These are phyloP conservation scores for Enteromius mattozi DNA, from an alignment of 2,797 vertebrate genomes.

Conservation along the genomic window DNA sequence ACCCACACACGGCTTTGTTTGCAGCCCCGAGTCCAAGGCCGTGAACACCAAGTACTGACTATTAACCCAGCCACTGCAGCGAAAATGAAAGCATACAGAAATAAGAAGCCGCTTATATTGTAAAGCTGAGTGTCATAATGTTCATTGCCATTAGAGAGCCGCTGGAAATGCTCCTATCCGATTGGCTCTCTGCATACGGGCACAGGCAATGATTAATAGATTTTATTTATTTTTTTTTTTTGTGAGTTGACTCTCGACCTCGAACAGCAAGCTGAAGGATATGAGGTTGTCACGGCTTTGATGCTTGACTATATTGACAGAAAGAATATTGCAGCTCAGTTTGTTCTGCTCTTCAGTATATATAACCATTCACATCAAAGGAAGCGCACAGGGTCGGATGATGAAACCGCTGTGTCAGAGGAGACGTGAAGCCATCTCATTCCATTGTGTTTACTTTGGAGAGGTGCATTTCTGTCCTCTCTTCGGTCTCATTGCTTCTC, in stretches of 20 bases:
- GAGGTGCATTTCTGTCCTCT: slow-evolving; percentile 32
- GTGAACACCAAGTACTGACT: slow-evolving; percentile 29
- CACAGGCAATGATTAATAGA: slow-evolving; percentile 28
- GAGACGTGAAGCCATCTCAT: slow-evolving; percentile 30
- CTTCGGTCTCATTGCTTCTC: slow-evolving; percentile 24
- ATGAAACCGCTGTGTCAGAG: slow-evolving; percentile 58
- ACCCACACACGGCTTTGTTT: slow-evolving; percentile 52
- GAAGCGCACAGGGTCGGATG: slow-evolving; percentile 43
- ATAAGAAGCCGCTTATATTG: not conserved
- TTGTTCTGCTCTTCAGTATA: slow-evolving; percentile 52
- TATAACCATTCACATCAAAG: slow-evolving; percentile 59
- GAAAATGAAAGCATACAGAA: slow-evolving; percentile 1
- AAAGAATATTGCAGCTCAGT: slow-evolving; percentile 55
- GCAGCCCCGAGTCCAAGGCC: slow-evolving; percentile 55
- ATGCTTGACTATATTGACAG: slow-evolving; percentile 54
- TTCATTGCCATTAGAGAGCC: slow-evolving; percentile 15
- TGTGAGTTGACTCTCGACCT: slow-evolving; percentile 35
- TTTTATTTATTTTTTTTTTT: not conserved
- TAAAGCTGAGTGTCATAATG: slow-evolving; percentile 18
- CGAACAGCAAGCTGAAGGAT: slow-evolving; percentile 32
- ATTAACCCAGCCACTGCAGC: slow-evolving; percentile 36
- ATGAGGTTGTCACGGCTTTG: slow-evolving; percentile 41
- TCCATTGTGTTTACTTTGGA: slow-evolving; percentile 39
- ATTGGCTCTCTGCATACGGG: slow-evolving; percentile 21
- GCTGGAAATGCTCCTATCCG: not conserved